Evolutionary conservation across 2,888 invertebrate species (phyloP), one percentile per base, ranked within the genome.

Genomic region (Lacanobia oleracea): DNA sequence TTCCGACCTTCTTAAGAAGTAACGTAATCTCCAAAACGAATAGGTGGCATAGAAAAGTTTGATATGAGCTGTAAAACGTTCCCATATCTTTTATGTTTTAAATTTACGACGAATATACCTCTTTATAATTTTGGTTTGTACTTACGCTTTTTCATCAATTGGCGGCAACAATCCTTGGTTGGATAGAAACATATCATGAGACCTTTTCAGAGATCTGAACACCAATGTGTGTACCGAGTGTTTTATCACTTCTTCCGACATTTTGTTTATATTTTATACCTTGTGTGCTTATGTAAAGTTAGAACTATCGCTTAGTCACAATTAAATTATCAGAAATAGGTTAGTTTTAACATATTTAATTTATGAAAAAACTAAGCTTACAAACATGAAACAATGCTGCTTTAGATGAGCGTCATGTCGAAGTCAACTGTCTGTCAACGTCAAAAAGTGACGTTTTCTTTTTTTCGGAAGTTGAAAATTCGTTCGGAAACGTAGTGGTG

Each of bases 161-260:
- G 98, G 97, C 7, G 99, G 99, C 67, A 99, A 94, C 77, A 97
- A 95, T 37, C 98, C 98, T 91, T 99, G 99, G 92, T 99, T 99
- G 18, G 98, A 97, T 61, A 99, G 96, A 93, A 99, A 99, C 98
- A 99, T 98, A 93, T 99, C 99, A 92, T 99, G 99, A 1, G 99
- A 99, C 89, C 99, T 96, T 93, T 99, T 99, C 81, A 99, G 93
- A 10, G 99, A 99, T 84, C 99, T 97, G 92, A 99, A 99, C 81
- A 99, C 99, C 79, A 99, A 95, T 0, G 99, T 99, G 92, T 99
- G 99, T 1, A 99, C 99, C 8, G 99, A 99, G 94, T 99, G 99
- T 88, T 98, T 98, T 91, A 99, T 99, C 14, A 99, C 99, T 88
- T 98, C 98, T 94, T 98, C 97, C 86, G 96, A 95, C 96, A 97